A percentile compares a stretch with the other conserved stretches of the same genome.
These are phyloP conservation scores for Petromus typicus DNA, from an alignment of 2,113 vertebrate genomes.

Conservation along the genomic window DNA sequence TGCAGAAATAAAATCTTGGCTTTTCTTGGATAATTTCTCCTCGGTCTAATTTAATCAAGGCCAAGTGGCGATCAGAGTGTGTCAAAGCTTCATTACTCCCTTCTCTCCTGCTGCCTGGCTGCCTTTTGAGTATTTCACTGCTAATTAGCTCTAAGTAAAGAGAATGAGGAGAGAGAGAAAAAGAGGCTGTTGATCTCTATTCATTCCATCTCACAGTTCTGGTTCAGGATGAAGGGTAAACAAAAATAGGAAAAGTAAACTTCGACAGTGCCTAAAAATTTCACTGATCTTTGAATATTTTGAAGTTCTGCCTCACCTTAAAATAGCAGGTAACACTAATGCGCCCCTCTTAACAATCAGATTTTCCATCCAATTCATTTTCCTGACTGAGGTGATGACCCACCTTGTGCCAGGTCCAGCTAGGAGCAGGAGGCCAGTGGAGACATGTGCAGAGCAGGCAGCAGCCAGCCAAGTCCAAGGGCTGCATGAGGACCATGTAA, in stretches of 20 bases:
- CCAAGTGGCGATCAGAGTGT: not conserved
- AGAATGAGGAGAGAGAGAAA: not conserved
- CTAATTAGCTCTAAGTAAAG: not conserved
- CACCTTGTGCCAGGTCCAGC: not conserved
- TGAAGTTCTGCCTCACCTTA: not conserved
- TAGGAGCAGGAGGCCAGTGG: not conserved
- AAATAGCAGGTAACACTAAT: not conserved
- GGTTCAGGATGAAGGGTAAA: constrained; percentile 12
- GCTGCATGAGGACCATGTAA: not conserved
- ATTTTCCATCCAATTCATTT: constrained; percentile 26
- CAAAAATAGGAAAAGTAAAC: not conserved
- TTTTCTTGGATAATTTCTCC: not conserved
- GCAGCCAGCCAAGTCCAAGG: not conserved
- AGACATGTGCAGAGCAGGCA: not conserved
- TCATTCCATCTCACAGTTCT: not conserved
- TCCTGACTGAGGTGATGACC: not conserved
- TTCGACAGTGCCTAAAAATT: not conserved
- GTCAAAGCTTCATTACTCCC: constrained; percentile 37
- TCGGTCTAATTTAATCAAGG: not conserved
- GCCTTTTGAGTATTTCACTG: constrained; percentile 48
- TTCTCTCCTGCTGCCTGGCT: not conserved
- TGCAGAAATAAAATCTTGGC: not conserved
- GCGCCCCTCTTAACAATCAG: not conserved
- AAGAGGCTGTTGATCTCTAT: not conserved
- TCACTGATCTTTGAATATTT: not conserved